Conservation (phyloP, 2,888 invertebrate genomes). For the Aricia artaxerxes region DNA sequence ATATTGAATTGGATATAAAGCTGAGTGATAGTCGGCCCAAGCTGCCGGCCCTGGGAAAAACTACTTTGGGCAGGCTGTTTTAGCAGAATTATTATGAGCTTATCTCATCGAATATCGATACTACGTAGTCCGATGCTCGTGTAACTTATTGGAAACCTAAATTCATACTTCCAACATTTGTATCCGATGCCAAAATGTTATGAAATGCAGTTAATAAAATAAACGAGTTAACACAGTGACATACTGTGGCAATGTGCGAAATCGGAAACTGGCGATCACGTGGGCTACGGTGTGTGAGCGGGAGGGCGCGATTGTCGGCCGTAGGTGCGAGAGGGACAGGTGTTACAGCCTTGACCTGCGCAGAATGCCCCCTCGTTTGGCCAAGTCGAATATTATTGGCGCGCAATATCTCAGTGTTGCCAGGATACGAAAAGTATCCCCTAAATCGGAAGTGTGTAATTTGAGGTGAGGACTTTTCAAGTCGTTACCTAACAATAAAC, state of each 20-base stretch:
- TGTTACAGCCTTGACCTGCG: conserved; percentile 66
- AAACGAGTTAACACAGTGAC: conserved; percentile 41
- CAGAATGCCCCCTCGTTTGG: conserved; percentile 49
- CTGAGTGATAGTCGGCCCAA: conserved; percentile 12
- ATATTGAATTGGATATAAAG: neutral
- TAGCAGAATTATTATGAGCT: neutral
- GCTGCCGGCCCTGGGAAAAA: conserved; percentile 14
- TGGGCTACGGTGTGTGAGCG: conserved; percentile 49
- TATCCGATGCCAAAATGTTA: neutral
- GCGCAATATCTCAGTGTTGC: conserved; percentile 47
- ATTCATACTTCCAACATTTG: neutral
- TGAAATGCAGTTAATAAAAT: conserved; percentile 22
- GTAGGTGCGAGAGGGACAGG: conserved; percentile 49
- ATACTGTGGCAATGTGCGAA: conserved; percentile 41
- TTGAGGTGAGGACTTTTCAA: conserved; percentile 19
- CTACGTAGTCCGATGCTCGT: neutral
- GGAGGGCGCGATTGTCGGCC: conserved; percentile 41
- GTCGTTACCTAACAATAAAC: neutral
- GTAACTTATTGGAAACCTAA: neutral
- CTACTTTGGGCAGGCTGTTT: neutral
- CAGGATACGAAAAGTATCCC: conserved; percentile 23
- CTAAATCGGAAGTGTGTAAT: conserved; percentile 27
- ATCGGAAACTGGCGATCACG: conserved; percentile 51
- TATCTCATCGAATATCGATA: neutral
- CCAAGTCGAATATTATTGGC: conserved; percentile 49